Conservation (phyloP, 2,113 vertebrate species). For the Pungitius pungitius region DNA sequence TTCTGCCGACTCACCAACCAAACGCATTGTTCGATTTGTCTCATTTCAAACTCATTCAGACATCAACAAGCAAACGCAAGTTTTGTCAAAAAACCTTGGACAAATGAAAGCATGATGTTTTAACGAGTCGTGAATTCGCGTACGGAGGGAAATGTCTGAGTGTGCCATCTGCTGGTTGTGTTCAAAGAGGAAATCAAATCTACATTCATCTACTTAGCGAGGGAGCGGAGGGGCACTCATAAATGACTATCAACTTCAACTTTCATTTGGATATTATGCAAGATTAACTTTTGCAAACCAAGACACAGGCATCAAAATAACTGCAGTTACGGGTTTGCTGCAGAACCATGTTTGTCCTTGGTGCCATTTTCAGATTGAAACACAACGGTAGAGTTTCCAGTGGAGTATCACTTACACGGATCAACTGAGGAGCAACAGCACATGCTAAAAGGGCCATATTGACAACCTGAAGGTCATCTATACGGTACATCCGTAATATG, state of each 20-base stretch:
- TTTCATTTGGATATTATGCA: constrained; percentile 5
- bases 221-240: neutral
- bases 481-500: constrained; percentile 6
- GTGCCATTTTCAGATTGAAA: constrained; percentile 55
- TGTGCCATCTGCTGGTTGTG: constrained; percentile 65
- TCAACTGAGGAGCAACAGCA: constrained; percentile 30
- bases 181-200: constrained; percentile 1
- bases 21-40: neutral
- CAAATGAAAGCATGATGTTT: neutral
- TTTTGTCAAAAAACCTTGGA: neutral
- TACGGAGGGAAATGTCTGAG: constrained; percentile 2
- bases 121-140: neutral
- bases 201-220: constrained; percentile 14
- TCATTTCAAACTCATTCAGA: neutral
- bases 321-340: neutral
- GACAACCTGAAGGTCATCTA: constrained; percentile 44
- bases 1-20: neutral
- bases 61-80: neutral
- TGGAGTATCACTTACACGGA: constrained; percentile 59
- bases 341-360: constrained; percentile 50
- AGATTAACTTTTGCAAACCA: neutral
- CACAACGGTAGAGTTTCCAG: constrained; percentile 55
- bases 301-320: constrained; percentile 15
- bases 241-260: neutral
- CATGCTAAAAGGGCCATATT: constrained; percentile 41